phyloP scores from a whole-genome alignment of 2,888 invertebrate genomes.

The Diarsia brunnea region DNA sequence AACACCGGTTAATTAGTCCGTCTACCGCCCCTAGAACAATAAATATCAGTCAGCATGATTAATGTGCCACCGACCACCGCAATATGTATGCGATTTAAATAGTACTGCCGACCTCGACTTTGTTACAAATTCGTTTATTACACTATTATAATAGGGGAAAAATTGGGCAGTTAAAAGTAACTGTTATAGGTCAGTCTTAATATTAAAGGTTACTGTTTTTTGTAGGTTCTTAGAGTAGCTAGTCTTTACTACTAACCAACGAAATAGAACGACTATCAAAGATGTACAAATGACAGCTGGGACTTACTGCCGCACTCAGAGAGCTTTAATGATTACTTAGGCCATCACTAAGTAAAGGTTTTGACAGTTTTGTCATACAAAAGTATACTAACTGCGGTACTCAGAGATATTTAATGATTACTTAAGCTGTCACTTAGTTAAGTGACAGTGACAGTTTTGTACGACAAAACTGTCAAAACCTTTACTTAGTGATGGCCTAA shows the following conservation, averaged over 20 bases:
- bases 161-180: conserved; percentile 14
- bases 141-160: conserved; percentile 14
- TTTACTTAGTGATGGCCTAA: no score
- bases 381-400: no score
- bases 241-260: not conserved
- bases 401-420: no score
- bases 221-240: not conserved
- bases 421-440: no score
- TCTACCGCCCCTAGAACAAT: conserved; percentile 20
- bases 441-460: no score
- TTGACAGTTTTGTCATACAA: no score
- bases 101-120: conserved; percentile 51
- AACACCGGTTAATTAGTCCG: conserved; percentile 25
- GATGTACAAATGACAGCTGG: no score
- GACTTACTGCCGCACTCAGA: no score
- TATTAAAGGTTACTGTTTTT: conserved; percentile 15
- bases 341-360: no score
- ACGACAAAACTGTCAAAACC: no score
- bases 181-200: conserved; percentile 27
- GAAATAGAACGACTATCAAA: not conserved
- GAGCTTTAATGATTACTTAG: no score
- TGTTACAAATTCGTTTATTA: conserved; percentile 23
- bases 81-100: conserved; percentile 57
- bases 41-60: conserved; percentile 49
- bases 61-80: conserved; percentile 39